phyloP scores from a whole-genome alignment of 1,140 invertebrate genomes.

The Linepithema humile region DNA sequence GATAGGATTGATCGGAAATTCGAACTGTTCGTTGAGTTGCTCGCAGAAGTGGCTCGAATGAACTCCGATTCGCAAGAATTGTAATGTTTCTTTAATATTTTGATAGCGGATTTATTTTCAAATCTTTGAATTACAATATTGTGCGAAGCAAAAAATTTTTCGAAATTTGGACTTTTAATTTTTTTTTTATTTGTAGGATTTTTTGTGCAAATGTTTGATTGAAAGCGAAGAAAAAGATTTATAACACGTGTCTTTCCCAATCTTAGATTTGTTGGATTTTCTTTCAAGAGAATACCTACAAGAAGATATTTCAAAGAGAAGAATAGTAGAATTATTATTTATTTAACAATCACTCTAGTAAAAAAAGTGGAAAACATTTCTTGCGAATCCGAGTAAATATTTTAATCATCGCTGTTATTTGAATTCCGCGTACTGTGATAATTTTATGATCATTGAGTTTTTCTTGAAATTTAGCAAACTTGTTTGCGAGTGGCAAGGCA shows the following conservation, averaged over 20 bases:
- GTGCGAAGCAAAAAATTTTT: too few relatives aligned
- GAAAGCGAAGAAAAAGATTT: neutral
- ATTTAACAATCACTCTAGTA: conserved; percentile 3
- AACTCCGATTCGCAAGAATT: neutral
- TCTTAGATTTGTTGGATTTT: neutral
- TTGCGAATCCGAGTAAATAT: conserved; percentile 16
- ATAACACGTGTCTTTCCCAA: neutral
- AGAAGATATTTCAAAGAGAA: neutral
- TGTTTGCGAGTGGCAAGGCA: conserved; percentile 47
- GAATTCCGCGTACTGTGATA: conserved; percentile 69
- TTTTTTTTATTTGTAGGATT: neutral
- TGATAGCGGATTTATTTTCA: too few relatives aligned
- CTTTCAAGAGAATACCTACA: neutral
- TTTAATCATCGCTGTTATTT: conserved; percentile 58
- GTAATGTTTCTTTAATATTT: neutral
- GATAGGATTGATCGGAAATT: conserved; percentile 47
- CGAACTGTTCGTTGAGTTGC: neutral
- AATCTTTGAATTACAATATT: too few relatives aligned
- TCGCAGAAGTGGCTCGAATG: neutral
- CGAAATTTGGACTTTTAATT: neutral
- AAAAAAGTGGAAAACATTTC: neutral
- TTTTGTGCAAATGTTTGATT: neutral
- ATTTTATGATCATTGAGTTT: conserved; percentile 59
- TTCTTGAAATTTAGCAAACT: conserved; percentile 67
- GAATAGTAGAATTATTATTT: neutral